These are phyloP conservation scores for Anticlea derivata DNA, from an alignment of 2,888 invertebrate species.

Conservation along the genomic window DNA sequence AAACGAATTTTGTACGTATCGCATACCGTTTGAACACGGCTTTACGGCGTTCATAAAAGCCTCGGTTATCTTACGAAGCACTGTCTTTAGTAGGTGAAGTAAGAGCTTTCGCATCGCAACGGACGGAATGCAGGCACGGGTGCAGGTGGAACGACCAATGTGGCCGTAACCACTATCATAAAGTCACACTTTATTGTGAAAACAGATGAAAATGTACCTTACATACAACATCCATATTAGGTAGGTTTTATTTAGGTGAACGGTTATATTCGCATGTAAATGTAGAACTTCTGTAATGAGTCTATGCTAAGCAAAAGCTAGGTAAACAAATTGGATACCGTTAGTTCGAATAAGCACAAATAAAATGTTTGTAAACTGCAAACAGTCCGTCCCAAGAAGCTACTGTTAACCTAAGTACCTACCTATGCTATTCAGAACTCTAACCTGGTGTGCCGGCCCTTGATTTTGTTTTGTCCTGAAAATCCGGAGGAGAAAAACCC, in stretches of 20 bases:
- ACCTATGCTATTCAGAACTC: too few species aligned
- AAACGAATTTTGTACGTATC: too few species aligned
- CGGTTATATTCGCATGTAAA: constrained; percentile 64
- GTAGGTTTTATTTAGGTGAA: constrained; percentile 36
- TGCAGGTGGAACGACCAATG: constrained; percentile 54
- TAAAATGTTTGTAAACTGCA: constrained; percentile 43
- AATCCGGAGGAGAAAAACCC: too few species aligned
- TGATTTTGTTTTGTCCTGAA: too few species aligned
- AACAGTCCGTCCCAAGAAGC: too few species aligned
- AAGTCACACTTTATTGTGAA: constrained; percentile 23
- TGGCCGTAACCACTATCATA: constrained; percentile 19
- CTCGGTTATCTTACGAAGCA: background rate
- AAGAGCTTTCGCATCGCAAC: constrained; percentile 73
- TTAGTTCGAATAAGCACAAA: constrained; percentile 52
- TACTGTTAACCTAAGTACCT: too few species aligned
- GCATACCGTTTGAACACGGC: too few species aligned
- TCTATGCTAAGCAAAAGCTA: constrained; percentile 77
- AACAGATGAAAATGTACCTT: constrained; percentile 33
- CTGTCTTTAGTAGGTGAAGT: constrained; percentile 46
- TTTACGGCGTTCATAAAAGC: too few species aligned
- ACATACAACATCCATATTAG: constrained; percentile 12
- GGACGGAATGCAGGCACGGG: constrained; percentile 74
- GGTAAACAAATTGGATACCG: constrained; percentile 78
- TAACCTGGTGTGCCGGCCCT: too few species aligned
- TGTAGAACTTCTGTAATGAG: constrained; percentile 73